Base-by-base conservation (phyloP, 1,140 invertebrate genomes). In the Drosophila lacertosa region DNA sequence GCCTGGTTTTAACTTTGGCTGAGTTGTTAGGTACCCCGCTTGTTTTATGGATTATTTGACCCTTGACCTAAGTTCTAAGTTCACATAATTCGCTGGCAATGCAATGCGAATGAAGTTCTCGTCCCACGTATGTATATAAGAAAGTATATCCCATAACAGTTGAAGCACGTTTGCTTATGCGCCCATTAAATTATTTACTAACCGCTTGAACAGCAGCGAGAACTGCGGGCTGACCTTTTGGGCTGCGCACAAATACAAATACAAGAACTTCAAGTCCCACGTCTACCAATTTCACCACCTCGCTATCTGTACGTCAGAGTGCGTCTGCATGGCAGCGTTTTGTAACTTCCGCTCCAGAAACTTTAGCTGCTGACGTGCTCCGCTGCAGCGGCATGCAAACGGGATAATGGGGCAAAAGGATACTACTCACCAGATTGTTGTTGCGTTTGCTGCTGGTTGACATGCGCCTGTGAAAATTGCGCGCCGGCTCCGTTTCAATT, bases 401-500 rank as follows among this genome's bases (percentile, higher is more conserved):
- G 58, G 57, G 37, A 26, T 40, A 26, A 26, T 22, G n/a, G 39
- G 47, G 20, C 22, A 39, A 37, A 24, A 9, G 55, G 4, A 73
- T 65, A 92, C 93, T 65, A 92, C 93, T 92, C 92, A 95, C 94
- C 91, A 93, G 92, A 88, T 92, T 93, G 88, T 93, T 94, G 69
- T 94, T 93, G 89, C 93, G 93, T 80, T 95, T 94, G 13, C 6
- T 40, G 20, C 5, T 39, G 44, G 93, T 95, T 51, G 94, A 95
- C 75, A 95, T 92, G 76, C 94, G 92, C 86, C 94, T 92, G 77
- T 94, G 94, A 89, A 95, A 95, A 63, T 93, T 93, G 89, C 91
- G 93, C 33, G 94, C 94, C 65, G 94, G 94, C 81, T 94, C 94
- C 15, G 93, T 92, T 91, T 95, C 94, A 62, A 93, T 93, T 90